A percentile compares a stretch with the other conserved stretches of the same genome.
Conservation (phyloP, 2,113 vertebrate genomes). For the Coptodon rendalli region DNA sequence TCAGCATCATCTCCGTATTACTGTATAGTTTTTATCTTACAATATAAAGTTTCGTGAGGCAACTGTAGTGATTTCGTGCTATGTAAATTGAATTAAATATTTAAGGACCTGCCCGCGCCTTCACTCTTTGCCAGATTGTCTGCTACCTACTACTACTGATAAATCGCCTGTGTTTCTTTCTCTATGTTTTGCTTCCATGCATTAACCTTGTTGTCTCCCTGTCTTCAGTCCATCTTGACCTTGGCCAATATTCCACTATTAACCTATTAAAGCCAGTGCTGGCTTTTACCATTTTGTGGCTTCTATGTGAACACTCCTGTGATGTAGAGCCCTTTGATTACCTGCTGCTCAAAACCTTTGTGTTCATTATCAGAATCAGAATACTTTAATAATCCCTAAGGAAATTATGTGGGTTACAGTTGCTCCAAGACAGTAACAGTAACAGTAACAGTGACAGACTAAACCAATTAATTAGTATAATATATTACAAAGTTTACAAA, state of each 20-base stretch:
- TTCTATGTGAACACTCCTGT: too few relatives aligned
- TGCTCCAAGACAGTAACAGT: neutral
- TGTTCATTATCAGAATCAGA: neutral
- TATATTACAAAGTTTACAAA: neutral
- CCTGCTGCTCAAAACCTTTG: neutral
- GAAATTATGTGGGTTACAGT: neutral
- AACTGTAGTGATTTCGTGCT: neutral
- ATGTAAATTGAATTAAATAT: neutral
- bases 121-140: neutral
- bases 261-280: neutral
- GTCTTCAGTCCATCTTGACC: neutral
- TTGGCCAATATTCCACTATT: neutral
- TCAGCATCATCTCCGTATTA: neutral
- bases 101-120: neutral
- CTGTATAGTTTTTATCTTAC: neutral
- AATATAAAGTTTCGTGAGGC: neutral
- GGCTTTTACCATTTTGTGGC: too few relatives aligned
- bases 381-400: neutral
- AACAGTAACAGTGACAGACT: neutral
- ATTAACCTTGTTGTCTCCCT: neutral
- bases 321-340: neutral
- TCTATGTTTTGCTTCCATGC: neutral
- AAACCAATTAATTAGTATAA: neutral
- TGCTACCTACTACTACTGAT: neutral
- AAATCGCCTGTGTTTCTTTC: neutral